phyloP scores from a whole-genome alignment of 35 echinoderm and acorn worm species.

The Stichopus chloronotus region DNA sequence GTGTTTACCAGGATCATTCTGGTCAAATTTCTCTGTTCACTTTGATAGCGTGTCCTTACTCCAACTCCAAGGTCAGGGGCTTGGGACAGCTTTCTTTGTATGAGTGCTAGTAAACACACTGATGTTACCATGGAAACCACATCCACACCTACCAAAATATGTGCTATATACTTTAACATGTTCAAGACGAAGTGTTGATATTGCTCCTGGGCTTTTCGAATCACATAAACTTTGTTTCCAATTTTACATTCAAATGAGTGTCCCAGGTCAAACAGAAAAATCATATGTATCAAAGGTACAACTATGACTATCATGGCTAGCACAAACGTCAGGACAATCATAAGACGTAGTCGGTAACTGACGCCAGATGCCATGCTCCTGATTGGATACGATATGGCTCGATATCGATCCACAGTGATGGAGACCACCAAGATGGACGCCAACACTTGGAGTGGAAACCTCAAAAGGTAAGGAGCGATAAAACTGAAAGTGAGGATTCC shows the following conservation, averaged over 20 bases:
- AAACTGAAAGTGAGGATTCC: not conserved
- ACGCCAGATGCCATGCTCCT: not conserved
- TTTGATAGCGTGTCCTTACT: not conserved
- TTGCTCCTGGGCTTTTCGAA: not conserved
- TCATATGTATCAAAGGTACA: not conserved
- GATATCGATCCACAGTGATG: not conserved
- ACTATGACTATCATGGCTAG: not conserved
- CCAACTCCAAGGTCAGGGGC: not conserved
- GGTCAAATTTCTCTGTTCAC: not conserved
- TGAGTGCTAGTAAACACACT: not conserved
- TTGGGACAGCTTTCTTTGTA: not conserved
- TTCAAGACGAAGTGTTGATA: not conserved
- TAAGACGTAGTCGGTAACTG: not conserved
- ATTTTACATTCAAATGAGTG: not conserved
- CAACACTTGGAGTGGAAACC: not conserved
- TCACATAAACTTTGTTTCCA: not conserved
- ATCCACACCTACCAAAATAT: not conserved
- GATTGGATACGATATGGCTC: not conserved
- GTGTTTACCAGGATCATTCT: conserved; percentile 34
- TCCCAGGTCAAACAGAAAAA: not conserved
- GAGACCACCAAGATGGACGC: not conserved
- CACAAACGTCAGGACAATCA: not conserved
- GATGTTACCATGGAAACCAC: not conserved
- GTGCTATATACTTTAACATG: not conserved
- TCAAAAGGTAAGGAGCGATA: not conserved